Conservation (phyloP, 2,888 invertebrate species). For the Tridacna crocea region DNA sequence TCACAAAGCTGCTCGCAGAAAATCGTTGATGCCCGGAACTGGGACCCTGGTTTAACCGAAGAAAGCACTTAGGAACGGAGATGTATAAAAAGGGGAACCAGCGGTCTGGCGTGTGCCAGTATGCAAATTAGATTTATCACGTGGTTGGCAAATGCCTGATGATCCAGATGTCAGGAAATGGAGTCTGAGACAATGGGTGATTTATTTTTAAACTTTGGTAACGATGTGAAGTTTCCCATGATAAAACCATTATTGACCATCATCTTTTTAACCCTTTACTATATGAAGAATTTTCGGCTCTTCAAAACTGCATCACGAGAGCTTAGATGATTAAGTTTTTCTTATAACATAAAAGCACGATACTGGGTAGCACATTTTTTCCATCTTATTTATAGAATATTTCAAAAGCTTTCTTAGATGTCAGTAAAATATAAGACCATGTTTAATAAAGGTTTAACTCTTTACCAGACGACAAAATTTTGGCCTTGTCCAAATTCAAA, state of each 20-base stretch:
- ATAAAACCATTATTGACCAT: slow-evolving; percentile 28
- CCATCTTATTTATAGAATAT: no score
- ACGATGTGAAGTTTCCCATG: slow-evolving; percentile 24
- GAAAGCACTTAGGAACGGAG: slow-evolving; percentile 49
- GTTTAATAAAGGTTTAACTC: no score
- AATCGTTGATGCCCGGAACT: slow-evolving; percentile 56
- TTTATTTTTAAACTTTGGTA: slow-evolving; percentile 31
- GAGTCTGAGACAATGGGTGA: slow-evolving; percentile 54
- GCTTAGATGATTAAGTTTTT: no score
- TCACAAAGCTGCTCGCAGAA: slow-evolving; percentile 32
- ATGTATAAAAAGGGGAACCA: slow-evolving; percentile 31
- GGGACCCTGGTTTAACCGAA: slow-evolving; percentile 24
- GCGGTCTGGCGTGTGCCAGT: slow-evolving; percentile 47
- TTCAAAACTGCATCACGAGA: no score
- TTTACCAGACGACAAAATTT: no score
- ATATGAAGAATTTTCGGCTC: no score
- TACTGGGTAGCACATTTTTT: no score
- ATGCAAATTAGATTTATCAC: slow-evolving; percentile 57
- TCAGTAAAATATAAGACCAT: no score
- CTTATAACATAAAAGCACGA: no score
- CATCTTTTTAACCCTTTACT: neutral
- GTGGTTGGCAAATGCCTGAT: slow-evolving; percentile 52
- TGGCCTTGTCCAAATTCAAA: no score
- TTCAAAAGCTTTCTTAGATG: no score
- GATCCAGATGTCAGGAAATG: slow-evolving; percentile 61